phyloP scores from a whole-genome alignment of 2,113 vertebrate species.

The Rousettus leschenaultii region DNA sequence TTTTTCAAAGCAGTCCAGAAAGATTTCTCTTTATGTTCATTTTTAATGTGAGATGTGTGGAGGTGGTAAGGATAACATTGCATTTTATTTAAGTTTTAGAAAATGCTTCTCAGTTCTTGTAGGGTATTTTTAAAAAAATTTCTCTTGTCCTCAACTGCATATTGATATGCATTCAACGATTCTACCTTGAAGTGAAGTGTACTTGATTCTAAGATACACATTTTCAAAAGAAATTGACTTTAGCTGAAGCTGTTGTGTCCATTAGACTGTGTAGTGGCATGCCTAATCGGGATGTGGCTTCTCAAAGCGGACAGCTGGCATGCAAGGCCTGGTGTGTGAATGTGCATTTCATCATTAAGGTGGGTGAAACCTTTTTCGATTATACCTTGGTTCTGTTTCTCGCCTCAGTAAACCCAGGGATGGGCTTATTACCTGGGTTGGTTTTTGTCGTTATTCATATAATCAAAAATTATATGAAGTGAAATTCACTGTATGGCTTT shows the following conservation, averaged over 20 bases:
- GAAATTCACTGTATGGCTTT: background rate
- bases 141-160: background rate
- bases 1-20: background rate
- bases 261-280: background rate
- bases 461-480: background rate
- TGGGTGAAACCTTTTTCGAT: fast-evolving
- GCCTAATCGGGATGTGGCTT: background rate
- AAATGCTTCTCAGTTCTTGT: background rate
- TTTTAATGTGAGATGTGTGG: background rate
- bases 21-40: background rate
- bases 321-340: fast-evolving
- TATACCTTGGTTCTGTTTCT: background rate
- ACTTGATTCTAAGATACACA: background rate
- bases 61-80: background rate
- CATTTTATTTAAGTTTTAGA: background rate
- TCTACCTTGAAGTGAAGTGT: background rate
- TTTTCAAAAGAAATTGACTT: slow-evolving; percentile 1
- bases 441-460: background rate
- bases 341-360: background rate
- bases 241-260: background rate
- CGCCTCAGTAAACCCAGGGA: background rate
- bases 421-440: background rate
- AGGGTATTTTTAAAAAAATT: background rate
- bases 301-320: background rate
- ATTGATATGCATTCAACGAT: background rate